A percentile compares a stretch with the other conserved stretches of the same genome.
Conservation (phyloP, 2,113 vertebrate genomes). For the Cyprinodon variegatus region DNA sequence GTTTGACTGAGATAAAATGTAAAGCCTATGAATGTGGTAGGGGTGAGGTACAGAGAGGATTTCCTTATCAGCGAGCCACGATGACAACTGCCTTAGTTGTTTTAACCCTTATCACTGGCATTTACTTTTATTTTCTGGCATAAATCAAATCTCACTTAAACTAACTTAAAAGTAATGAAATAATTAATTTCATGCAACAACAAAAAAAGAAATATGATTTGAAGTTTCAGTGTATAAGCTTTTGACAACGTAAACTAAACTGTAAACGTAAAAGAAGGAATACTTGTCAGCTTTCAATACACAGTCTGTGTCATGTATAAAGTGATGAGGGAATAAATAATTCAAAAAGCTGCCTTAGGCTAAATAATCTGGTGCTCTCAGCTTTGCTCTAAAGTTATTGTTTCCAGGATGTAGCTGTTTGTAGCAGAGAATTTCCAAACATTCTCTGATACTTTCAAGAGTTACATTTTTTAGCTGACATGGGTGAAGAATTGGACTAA, state of each 20-base stretch:
- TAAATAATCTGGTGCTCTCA: slow-evolving; percentile 52
- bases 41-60: neutral
- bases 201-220: neutral
- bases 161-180: neutral
- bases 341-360: slow-evolving; percentile 64
- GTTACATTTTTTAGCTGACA: slow-evolving; percentile 25
- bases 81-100: slow-evolving; percentile 1
- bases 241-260: slow-evolving; percentile 5
- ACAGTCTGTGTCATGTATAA: slow-evolving; percentile 61
- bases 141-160: neutral
- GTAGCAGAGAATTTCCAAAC: slow-evolving; percentile 42
- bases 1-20: slow-evolving; percentile 33
- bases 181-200: neutral
- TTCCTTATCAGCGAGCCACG: neutral
- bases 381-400: slow-evolving; percentile 57
- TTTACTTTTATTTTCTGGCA: neutral
- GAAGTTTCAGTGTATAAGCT: slow-evolving; percentile 2
- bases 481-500: slow-evolving; percentile 30
- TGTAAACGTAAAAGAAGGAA: slow-evolving; percentile 25
- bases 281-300: slow-evolving; percentile 42
- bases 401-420: slow-evolving; percentile 42
- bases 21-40: neutral
- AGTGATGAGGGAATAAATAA: slow-evolving; percentile 72
- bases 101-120: slow-evolving; percentile 9
- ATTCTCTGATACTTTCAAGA: slow-evolving; percentile 49